A percentile compares a stretch with the other conserved stretches of the same genome.
These are phyloP conservation scores for Lanius collurio DNA, from an alignment of 2,113 vertebrate genomes.

Conservation along the genomic window DNA sequence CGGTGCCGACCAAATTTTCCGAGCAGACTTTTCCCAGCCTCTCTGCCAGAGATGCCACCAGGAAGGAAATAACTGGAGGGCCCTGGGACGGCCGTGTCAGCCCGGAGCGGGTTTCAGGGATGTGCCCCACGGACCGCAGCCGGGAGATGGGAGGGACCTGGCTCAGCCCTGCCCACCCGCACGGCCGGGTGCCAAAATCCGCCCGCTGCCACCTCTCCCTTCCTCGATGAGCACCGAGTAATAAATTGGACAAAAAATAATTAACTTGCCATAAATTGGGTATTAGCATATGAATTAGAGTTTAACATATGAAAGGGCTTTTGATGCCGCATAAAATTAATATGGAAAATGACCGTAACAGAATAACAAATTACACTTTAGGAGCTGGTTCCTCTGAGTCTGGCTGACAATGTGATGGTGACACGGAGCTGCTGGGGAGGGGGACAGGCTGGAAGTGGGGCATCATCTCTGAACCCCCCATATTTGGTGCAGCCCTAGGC, in stretches of 20 bases:
- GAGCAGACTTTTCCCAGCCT: neutral
- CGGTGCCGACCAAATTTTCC: accelerated
- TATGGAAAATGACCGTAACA: conserved; percentile 49
- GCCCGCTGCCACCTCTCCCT: neutral
- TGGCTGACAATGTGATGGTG: neutral
- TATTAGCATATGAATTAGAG: conserved; percentile 73
- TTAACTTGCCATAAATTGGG: conserved; percentile 62
- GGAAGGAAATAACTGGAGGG: neutral
- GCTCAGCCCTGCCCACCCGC: neutral
- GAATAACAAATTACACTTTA: conserved; percentile 37
- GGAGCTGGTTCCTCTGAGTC: neutral
- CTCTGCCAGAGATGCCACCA: neutral
- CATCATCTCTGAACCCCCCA: neutral
- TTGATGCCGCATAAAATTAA: conserved; percentile 49
- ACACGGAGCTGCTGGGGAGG: neutral
- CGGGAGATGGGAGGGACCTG: accelerated
- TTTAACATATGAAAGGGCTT: conserved; percentile 76
- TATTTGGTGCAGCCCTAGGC: neutral
- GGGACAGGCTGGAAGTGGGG: neutral
- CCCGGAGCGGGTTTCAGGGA: neutral
- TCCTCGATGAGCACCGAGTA: neutral
- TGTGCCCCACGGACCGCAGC: neutral
- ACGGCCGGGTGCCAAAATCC: neutral
- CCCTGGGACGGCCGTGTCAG: neutral
- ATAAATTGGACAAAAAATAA: conserved; percentile 68